phyloP scores from a whole-genome alignment of 1,140 invertebrate species.

The Vollenhovia emeryi region DNA sequence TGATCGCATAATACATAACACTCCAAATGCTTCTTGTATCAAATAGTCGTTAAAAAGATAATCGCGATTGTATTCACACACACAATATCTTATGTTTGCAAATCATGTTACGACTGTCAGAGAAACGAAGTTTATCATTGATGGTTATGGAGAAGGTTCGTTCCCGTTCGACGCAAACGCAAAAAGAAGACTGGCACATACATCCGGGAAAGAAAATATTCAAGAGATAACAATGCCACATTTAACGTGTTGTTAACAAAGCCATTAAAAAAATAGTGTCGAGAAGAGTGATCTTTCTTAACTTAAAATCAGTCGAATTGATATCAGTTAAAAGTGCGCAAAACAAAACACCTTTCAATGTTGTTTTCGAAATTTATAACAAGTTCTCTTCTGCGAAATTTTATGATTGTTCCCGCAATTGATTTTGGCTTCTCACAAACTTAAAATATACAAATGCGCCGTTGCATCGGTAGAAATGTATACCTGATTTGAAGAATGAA shows the following conservation, averaged over 20 bases:
- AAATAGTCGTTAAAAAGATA: constrained; percentile 61
- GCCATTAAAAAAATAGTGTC: background rate
- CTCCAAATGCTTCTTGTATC: constrained; percentile 32
- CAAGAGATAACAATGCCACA: constrained; percentile 7
- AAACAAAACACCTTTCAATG: background rate
- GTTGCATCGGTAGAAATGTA: background rate
- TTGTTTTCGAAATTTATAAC: background rate
- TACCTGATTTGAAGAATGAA: background rate
- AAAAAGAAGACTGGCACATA: background rate
- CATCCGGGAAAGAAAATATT: background rate
- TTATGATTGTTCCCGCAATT: background rate
- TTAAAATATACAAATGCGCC: constrained; percentile 28
- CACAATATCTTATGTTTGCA: constrained; percentile 61
- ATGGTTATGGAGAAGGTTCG: background rate
- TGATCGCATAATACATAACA: constrained; percentile 30
- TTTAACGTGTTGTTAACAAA: background rate
- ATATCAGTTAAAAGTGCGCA: background rate
- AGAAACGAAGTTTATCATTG: constrained; percentile 32
- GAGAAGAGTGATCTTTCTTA: background rate
- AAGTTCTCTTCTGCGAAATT: background rate
- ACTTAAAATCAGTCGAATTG: constrained; percentile 24
- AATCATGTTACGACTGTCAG: constrained; percentile 33
- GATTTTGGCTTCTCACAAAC: background rate
- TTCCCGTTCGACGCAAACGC: background rate
- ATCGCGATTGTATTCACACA: constrained; percentile 63